These are phyloP conservation scores for Drosophila lutescens DNA, from an alignment of 2,888 invertebrate species.

Conservation along the genomic window DNA sequence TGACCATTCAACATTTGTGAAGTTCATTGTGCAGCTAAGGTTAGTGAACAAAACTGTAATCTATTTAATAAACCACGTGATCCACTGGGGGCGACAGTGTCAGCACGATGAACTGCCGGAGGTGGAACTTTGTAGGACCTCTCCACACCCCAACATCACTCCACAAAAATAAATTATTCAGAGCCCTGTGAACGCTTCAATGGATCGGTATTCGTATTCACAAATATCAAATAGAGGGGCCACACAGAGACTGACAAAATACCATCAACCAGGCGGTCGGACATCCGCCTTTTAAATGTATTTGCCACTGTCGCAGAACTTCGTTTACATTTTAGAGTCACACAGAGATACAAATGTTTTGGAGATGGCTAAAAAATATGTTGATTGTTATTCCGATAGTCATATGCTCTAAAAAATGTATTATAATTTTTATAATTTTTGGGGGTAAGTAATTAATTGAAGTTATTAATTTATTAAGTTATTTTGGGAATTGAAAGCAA, in stretches of 20 bases:
- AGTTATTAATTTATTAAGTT: too few relatives aligned
- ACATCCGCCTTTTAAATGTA: slow-evolving; percentile 27
- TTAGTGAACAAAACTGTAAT: slow-evolving; percentile 66
- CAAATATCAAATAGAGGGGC: slow-evolving; percentile 12
- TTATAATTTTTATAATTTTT: too few relatives aligned
- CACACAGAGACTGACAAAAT: slow-evolving; percentile 10
- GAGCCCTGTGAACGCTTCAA: slow-evolving; percentile 45
- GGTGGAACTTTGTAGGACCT: slow-evolving; percentile 20
- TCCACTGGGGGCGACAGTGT: slow-evolving; percentile 55
- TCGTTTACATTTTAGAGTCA: background rate
- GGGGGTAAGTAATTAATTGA: too few relatives aligned
- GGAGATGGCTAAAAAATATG: background rate
- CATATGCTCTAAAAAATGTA: too few relatives aligned
- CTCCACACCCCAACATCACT: background rate
- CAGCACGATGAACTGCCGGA: slow-evolving; percentile 61
- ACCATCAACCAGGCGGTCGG: slow-evolving; percentile 16
- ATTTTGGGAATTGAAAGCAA: too few relatives aligned
- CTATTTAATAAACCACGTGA: slow-evolving; percentile 76
- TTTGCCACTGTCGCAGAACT: slow-evolving; percentile 12
- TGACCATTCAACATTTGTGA: slow-evolving; percentile 2
- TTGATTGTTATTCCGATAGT: too few relatives aligned
- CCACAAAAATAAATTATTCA: slow-evolving; percentile 48
- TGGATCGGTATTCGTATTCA: slow-evolving; percentile 30
- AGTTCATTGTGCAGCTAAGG: slow-evolving; percentile 50
- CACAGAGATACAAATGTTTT: background rate